Evolutionary conservation across 1,140 invertebrate genomes (phyloP), one percentile per base, ranked within the genome.

Genomic region (Lepeophtheirus salmonis): DNA sequence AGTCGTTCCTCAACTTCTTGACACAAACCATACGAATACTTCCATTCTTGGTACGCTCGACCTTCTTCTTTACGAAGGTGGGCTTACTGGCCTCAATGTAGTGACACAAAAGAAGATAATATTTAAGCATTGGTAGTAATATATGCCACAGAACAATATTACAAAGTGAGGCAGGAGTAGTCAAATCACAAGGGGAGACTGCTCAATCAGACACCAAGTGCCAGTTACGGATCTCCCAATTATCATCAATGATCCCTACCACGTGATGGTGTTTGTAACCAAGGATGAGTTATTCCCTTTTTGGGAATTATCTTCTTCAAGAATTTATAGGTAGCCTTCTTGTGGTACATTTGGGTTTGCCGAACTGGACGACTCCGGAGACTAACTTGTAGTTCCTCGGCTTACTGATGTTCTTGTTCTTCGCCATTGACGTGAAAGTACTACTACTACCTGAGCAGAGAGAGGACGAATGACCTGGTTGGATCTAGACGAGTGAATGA

Each of bases 11-110:
- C 30, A 82, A 76, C 70, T 90, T 86, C 57, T 80, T 81, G 13
- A 88, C 69, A 41, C 80, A 75, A 21, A 97, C 90, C 64, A 78
- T 79, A 71, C 92, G 80, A 64, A 80, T 86, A 49, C 83, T 84
- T 68, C 91, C 91, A 73, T 97, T 97, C 74, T 97, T 95, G 60
- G 92, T 90, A 65, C 91, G 92, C 64, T 85, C 84, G 67, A 97
- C 86, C 64, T 79, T 77, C 73, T 97, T 97, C 60, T 81, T 82
- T 63, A 86, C 77, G 26, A 78, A 78, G 18, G 79, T 30, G 22
- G 55, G 55, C 22, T 25, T 57, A 1, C n/a, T 41, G 30, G 30
- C 30, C 30, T 41, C 30, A 41, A 41, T n/a, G n/a, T n/a, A n/a
- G 6, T 41, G 30, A 41, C 6, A 41, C 6, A 41, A n/a, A 10